These are phyloP conservation scores for Drosophila testacea DNA, from an alignment of 2,888 invertebrate species.

Conservation along the genomic window DNA sequence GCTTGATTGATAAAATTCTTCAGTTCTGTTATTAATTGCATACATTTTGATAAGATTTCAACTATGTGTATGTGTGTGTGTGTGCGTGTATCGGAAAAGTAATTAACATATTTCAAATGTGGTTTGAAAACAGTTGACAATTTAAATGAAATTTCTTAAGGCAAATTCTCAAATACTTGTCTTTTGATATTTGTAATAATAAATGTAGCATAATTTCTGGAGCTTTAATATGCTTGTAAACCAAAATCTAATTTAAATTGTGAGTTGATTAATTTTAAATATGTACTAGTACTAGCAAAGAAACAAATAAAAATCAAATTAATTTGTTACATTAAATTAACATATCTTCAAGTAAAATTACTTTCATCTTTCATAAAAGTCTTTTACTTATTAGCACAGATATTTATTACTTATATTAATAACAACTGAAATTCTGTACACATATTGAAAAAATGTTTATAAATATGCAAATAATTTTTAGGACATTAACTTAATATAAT, in stretches of 20 bases:
- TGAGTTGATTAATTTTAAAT: no score
- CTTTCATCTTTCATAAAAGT: no score
- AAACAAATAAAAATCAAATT: neutral
- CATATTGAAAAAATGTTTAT: no score
- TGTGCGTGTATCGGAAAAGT: neutral
- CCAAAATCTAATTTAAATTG: no score
- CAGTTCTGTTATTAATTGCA: slow-evolving; percentile 32
- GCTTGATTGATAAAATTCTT: slow-evolving; percentile 15
- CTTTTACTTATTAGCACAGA: no score
- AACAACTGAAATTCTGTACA: no score
- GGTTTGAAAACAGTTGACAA: neutral
- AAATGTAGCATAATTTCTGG: slow-evolving; percentile 43
- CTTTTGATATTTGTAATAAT: neutral
- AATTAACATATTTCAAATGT: slow-evolving; percentile 6
- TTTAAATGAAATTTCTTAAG: neutral
- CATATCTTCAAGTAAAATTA: no score
- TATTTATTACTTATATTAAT: no score
- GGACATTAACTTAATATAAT: no score
- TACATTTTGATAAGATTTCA: neutral
- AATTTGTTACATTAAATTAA: neutral
- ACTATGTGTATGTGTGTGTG: neutral
- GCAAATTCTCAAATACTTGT: neutral
- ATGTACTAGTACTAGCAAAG: no score
- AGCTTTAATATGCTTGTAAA: neutral
- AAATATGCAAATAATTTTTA: no score